These are phyloP conservation scores for Adelognathus sp. DNA, from an alignment of 2,888 invertebrate species.

Conservation along the genomic window DNA sequence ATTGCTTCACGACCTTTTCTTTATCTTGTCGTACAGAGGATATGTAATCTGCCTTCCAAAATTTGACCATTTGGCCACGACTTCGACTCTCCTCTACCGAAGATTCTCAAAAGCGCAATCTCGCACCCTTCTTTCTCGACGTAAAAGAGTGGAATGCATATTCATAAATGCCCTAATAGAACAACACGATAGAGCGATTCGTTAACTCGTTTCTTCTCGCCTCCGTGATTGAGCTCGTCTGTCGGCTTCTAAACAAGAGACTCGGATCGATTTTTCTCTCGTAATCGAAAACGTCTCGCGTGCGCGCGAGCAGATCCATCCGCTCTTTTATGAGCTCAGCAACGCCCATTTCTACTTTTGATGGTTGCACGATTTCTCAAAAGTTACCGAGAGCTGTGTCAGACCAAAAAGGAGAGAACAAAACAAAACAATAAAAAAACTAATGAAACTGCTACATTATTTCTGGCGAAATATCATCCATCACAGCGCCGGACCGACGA, in stretches of 20 bases:
- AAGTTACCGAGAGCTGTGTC: constrained; percentile 48
- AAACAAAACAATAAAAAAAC: neutral
- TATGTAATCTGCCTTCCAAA: constrained; percentile 17
- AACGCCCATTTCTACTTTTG: constrained; percentile 63
- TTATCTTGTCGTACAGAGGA: constrained; percentile 43
- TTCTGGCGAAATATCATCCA: constrained; percentile 31
- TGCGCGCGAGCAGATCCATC: constrained; percentile 59
- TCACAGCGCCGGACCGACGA: constrained; percentile 19
- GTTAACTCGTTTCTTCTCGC: constrained; percentile 42
- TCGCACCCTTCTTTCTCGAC: neutral
- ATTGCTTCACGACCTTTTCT: constrained; percentile 59
- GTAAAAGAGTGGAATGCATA: neutral
- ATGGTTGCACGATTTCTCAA: constrained; percentile 69
- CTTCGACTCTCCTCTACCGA: neutral
- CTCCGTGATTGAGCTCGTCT: constrained; percentile 24
- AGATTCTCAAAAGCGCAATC: neutral
- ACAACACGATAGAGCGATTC: neutral
- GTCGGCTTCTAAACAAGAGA: constrained; percentile 55
- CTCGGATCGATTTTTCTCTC: constrained; percentile 62
- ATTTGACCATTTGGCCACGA: neutral
- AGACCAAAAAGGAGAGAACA: neutral
- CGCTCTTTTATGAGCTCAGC: constrained; percentile 61
- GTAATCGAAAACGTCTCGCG: constrained; percentile 69
- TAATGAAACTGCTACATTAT: constrained; percentile 24
- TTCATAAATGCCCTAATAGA: constrained; percentile 7